A percentile compares a stretch with the other conserved stretches of the same genome.
Conservation (phyloP, 1,140 invertebrate species). For the Sminthurinus signatus region DNA sequence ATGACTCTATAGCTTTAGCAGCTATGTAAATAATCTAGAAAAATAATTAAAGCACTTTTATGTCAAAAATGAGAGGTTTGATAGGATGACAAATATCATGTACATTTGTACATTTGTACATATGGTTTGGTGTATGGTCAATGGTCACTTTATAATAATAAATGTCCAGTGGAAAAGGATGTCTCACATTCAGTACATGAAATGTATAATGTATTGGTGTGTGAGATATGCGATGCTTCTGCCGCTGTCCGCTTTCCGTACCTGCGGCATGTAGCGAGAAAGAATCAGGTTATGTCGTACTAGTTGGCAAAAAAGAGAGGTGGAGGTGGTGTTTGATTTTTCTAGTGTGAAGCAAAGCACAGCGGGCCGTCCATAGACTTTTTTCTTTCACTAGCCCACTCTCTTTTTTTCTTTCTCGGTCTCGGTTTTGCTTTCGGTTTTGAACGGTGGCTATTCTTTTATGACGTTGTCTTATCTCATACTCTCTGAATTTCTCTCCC, state of each 20-base stretch:
- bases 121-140: too few species aligned
- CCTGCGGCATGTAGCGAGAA: conserved; percentile 16
- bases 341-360: conserved; percentile 10
- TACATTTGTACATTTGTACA: too few species aligned
- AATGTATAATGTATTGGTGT: too few species aligned
- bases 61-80: too few species aligned
- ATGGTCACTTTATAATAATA: too few species aligned
- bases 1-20: too few species aligned
- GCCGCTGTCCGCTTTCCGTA: too few species aligned
- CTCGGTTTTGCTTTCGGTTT: neutral
- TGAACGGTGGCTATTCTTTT: neutral
- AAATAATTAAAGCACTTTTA: too few species aligned
- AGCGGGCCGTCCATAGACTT: neutral
- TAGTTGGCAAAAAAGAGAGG: conserved; percentile 15
- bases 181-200: too few species aligned
- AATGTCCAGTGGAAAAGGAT: too few species aligned
- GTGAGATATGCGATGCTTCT: neutral
- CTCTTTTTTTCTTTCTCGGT: neutral
- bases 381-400: neutral
- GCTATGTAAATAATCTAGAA: too few species aligned
- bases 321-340: conserved; percentile 26
- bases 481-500: conserved; percentile 2
- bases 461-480: conserved; percentile 9
- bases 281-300: conserved; percentile 11
- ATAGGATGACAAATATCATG: too few species aligned